Base-by-base conservation (phyloP, 1,140 invertebrate genomes). In the Cecropterus lyciades region DNA sequence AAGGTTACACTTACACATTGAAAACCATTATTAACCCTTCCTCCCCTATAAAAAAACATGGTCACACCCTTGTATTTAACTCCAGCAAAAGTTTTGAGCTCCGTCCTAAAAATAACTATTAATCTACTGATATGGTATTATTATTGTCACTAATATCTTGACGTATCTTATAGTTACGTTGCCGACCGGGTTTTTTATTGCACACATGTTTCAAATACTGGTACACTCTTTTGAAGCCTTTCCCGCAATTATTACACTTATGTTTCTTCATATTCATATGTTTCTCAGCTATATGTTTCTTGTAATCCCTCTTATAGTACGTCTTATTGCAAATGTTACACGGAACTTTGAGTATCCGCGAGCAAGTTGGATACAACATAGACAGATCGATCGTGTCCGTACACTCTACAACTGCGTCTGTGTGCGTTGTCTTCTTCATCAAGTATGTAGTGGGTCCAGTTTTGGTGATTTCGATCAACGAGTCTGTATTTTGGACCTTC, bases 391-490 rank as follows among this genome's bases (percentile, higher is more conserved):
- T 0, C 0, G 27, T 16, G 1, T 57, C 4, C 0, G 65, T 56
- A 0, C 20, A 14, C 5, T 79, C 33, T 0, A 78, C 48, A 27
- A 73, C 55, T 24, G 71, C 73, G 0, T 53, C 66, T 8, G 55
- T 72, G 5, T 17, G 48, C 52, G 4, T 71, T 42, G 4, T 72
- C 69, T 69, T 77, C 15, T 72, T 53, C 66, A 88, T 70, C 0
- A 82, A 30, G 6, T 85, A 51, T 0, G 67, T 66, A 20, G 81
- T 85, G 0, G 40, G 30, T 0, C 64, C 69, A 7, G 66, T 56
- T 37, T 84, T 89, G n/a, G 65, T 82, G 0, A 89, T 84, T 73
- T 87, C 72, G 0, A 84, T 67, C 0, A 87, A 20, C 1, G 46
- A 56, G 0, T 84, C 72, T 0, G 73, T 69, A 52, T 89, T 83